Percentiles rank a stretch among this genome's conserved stretches.
phyloP scores from a whole-genome alignment of 2,113 vertebrate species.

The Uropsilus gracilis region DNA sequence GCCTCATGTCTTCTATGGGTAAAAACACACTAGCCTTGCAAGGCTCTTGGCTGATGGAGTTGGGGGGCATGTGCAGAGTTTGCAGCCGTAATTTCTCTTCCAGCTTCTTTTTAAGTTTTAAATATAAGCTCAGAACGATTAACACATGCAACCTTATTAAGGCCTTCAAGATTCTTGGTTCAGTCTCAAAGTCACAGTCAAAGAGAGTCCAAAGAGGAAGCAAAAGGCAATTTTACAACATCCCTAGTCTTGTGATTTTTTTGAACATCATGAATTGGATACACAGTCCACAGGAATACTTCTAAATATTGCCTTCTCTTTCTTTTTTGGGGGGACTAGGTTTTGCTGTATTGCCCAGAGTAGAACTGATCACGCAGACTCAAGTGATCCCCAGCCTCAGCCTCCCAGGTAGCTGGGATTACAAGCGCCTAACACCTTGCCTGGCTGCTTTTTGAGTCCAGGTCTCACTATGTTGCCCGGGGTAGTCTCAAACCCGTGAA shows the following conservation, averaged over 20 bases:
- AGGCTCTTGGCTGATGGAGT: not conserved
- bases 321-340: too few species aligned
- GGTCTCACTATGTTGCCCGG: too few species aligned
- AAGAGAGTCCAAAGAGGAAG: constrained; percentile 12
- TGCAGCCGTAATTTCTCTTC: not conserved
- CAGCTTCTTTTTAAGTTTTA: not conserved
- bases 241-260: not conserved
- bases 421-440: too few species aligned
- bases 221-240: constrained; percentile 12
- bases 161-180: not conserved
- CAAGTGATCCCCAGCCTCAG: too few species aligned
- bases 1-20: not conserved
- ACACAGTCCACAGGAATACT: not conserved
- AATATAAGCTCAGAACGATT: not conserved
- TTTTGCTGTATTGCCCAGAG: too few species aligned
- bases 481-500: too few species aligned
- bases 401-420: too few species aligned
- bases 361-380: too few species aligned
- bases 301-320: not conserved
- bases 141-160: not conserved
- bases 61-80: not conserved
- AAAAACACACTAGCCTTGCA: not conserved
- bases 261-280: not conserved
- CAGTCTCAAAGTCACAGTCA: not conserved
- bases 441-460: too few species aligned